Evolutionary conservation across 2,797 vertebrate species (phyloP), one percentile per base, ranked within the genome.

Genomic region (Syndactyla subalaris): DNA sequence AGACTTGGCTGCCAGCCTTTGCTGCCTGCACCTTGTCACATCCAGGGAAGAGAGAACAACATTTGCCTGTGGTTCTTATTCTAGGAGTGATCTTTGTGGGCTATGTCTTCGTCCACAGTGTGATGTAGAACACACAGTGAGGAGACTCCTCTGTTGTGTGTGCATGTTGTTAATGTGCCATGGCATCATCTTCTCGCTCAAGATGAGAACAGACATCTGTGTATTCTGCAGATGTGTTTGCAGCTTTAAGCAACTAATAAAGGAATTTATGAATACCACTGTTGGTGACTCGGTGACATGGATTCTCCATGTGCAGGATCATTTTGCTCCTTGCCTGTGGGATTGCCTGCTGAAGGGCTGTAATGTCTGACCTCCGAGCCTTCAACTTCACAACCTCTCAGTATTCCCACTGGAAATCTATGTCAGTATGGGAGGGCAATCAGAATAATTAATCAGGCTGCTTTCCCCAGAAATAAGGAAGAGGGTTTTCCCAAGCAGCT

Each of bases 331-430:
- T 23, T 39, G n/a, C 55, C 84, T 26, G 30, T 0, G 0, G 58
- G 49, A 57, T 0, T 39, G 51, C 26, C 38, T 30, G 57, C 34
- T 0, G 1, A 67, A 77, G 36, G 49, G 20, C 43, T 3, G 0
- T 18, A 4, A 68, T 27, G 70, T 45, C 72, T 20, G 34, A 74
- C 13, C 75, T 77, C 43, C 27, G 38, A 7, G 45, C 36, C 68
- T 72, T 67, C 45, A 43, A 26, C 39, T n/a, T 88, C 70, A 57
- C 55, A 63, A 5, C 22, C 52, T 71, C 46, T 54, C 62, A 34
- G 38, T 22, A n/a, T 23, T 51, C 39, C 20, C 54, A n/a, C 39
- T 51, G 45, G 49, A 81, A 81, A 55, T 5, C 46, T 26, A 14
- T 34, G 30, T 68, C 55, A 62, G 83, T 21, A 63, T 46, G 46